These are phyloP conservation scores for Luffia ferchaultella DNA, from an alignment of 2,888 invertebrate species.

Conservation along the genomic window DNA sequence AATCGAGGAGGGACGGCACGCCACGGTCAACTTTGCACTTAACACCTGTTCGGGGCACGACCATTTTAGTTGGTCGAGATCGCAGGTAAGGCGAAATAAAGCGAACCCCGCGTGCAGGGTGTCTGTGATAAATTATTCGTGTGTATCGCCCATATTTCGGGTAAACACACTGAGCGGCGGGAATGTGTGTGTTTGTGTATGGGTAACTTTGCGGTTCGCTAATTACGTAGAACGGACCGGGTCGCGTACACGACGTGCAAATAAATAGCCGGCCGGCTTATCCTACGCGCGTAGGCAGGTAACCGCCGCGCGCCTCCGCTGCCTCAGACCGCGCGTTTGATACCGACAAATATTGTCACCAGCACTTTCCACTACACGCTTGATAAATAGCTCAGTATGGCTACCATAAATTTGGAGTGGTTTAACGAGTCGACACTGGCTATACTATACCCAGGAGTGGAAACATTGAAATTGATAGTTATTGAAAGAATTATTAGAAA, in stretches of 20 bases:
- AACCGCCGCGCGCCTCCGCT: not conserved
- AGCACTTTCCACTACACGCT: not conserved
- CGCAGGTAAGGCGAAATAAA: conserved; percentile 6
- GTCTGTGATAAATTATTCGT: conserved; percentile 26
- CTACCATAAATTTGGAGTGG: too few species aligned
- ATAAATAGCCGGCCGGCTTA: conserved; percentile 41
- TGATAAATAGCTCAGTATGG: too few species aligned
- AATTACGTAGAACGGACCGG: conserved; percentile 32
- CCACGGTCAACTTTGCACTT: conserved; percentile 30
- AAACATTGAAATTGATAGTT: too few species aligned
- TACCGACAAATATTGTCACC: not conserved
- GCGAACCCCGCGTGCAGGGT: conserved; percentile 20
- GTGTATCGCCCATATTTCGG: conserved; percentile 19
- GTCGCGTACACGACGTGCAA: conserved; percentile 35
- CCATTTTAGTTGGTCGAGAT: conserved; percentile 11
- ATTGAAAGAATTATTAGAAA: too few species aligned
- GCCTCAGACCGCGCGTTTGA: not conserved
- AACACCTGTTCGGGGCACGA: conserved; percentile 24
- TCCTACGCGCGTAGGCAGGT: conserved; percentile 33
- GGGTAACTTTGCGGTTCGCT: conserved; percentile 42
- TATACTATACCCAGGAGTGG: too few species aligned
- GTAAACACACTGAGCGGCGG: conserved; percentile 12
- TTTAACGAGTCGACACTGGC: too few species aligned
- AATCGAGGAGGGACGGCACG: conserved; percentile 30
- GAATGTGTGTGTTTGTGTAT: conserved; percentile 28